Percentiles rank a stretch among this genome's conserved stretches.
These are phyloP conservation scores for Glossophaga mutica DNA, from an alignment of 2,797 vertebrate genomes.

Conservation along the genomic window DNA sequence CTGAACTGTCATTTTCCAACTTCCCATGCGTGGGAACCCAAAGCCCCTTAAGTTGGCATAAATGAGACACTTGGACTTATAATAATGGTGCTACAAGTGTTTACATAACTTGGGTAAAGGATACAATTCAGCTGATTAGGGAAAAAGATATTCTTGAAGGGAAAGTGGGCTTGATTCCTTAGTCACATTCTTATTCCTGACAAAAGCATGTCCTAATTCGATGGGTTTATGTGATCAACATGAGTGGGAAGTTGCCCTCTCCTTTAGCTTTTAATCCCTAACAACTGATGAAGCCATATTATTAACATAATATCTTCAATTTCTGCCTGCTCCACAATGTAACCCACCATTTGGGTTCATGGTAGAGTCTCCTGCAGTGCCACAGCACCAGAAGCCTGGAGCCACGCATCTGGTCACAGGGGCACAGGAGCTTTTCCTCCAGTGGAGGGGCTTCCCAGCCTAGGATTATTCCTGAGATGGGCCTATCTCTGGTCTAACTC, in stretches of 20 bases:
- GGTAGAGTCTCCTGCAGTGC: not conserved
- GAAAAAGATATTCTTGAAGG: not conserved
- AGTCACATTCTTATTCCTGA: not conserved
- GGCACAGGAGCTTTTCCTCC: not conserved
- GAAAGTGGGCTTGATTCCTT: not conserved
- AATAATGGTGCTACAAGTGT: constrained; percentile 13
- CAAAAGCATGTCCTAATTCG: not conserved
- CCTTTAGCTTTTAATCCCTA: not conserved
- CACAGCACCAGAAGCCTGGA: not conserved
- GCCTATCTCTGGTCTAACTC: not conserved
- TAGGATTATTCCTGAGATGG: not conserved
- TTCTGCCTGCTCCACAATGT: not conserved
- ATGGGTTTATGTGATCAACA: not conserved
- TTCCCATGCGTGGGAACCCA: constrained; percentile 37
- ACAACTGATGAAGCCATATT: not conserved
- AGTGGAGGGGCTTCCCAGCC: not conserved
- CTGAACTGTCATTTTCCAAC: constrained; percentile 43
- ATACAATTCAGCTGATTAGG: constrained; percentile 20
- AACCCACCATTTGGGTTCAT: not conserved
- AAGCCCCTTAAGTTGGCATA: not conserved
- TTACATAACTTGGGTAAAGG: constrained; percentile 38
- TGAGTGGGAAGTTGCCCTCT: not conserved
- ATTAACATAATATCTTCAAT: not conserved
- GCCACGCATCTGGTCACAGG: rapidly evolving
- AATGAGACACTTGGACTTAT: constrained; percentile 50